These are phyloP conservation scores for Aepyceros melampus DNA, from an alignment of 2,113 vertebrate species.

Conservation along the genomic window DNA sequence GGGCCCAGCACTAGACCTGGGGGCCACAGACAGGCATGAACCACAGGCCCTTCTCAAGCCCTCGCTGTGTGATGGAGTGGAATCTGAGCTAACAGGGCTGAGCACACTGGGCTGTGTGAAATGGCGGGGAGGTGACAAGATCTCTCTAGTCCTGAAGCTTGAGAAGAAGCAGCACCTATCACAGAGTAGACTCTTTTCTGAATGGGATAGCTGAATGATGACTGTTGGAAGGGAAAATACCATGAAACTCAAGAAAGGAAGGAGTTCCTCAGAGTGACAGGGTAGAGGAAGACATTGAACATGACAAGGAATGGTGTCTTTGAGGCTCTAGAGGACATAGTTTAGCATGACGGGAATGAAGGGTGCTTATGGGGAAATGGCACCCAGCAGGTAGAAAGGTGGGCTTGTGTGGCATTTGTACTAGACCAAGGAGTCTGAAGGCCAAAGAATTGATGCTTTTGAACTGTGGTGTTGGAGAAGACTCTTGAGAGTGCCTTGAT, in stretches of 20 bases:
- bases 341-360: background rate
- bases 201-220: background rate
- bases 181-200: background rate
- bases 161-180: background rate
- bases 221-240: background rate
- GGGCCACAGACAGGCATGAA: background rate
- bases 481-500: background rate
- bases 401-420: background rate
- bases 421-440: background rate
- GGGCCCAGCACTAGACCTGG: background rate
- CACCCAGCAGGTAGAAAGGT: rapidly evolving
- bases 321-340: background rate
- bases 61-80: background rate
- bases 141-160: background rate
- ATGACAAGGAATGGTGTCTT: no score
- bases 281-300: background rate
- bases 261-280: background rate
- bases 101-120: background rate
- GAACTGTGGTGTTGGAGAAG: background rate
- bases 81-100: background rate
- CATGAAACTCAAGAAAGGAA: background rate
- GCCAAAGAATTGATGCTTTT: background rate
- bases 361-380: background rate
- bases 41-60: background rate
- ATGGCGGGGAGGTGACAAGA: background rate